These are phyloP conservation scores for Acrobasis suavella DNA, from an alignment of 2,888 invertebrate genomes.

Conservation along the genomic window DNA sequence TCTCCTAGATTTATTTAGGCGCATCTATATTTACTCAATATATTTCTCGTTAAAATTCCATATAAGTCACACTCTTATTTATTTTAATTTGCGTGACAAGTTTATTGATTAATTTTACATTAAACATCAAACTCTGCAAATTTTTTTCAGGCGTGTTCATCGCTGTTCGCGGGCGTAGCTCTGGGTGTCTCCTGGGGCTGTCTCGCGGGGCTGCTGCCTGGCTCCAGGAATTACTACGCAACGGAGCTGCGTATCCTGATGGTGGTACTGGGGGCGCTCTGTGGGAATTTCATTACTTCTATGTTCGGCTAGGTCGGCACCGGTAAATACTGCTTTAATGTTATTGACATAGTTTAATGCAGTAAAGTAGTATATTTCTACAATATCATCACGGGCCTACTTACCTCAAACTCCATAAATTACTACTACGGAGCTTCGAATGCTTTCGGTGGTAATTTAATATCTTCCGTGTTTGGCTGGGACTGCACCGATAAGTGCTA, in stretches of 20 bases:
- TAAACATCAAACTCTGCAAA: conserved; percentile 24
- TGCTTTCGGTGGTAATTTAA: no score
- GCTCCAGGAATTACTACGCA: conserved; percentile 56
- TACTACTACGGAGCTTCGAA: no score
- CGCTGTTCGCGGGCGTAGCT: conserved; percentile 57
- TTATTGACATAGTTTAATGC: conserved; percentile 3
- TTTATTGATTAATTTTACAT: neutral
- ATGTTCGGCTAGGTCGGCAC: conserved; percentile 68
- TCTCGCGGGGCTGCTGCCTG: conserved; percentile 59
- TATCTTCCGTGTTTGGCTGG: no score
- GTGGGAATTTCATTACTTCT: conserved; percentile 57
- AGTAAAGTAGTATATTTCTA: no score
- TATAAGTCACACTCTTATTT: no score
- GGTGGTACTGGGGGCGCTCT: conserved; percentile 64
- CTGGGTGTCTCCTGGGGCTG: conserved; percentile 65
- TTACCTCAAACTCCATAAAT: no score
- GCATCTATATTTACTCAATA: no score
- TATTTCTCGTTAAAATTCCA: no score
- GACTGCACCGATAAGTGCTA: no score
- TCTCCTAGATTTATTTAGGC: no score
- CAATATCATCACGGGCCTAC: no score
- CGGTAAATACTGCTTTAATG: conserved; percentile 43
- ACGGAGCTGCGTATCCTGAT: conserved; percentile 64
- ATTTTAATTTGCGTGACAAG: neutral
- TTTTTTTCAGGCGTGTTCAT: conserved; percentile 56